These are phyloP conservation scores for Toxotes lorentzi DNA, from an alignment of 2,797 vertebrate species.

Conservation along the genomic window DNA sequence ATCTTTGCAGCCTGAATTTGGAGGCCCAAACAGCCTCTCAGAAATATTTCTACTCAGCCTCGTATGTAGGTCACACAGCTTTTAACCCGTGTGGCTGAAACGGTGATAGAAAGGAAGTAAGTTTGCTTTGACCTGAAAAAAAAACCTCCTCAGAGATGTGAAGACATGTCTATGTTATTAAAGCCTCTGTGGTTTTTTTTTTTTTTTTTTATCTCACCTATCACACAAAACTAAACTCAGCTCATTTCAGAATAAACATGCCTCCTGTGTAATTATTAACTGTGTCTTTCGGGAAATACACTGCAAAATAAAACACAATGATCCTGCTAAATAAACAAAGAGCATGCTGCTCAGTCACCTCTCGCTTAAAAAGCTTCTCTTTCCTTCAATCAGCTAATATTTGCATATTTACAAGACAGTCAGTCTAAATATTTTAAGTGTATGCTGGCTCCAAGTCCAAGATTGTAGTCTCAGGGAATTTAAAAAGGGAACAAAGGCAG, in stretches of 20 bases:
- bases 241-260: neutral
- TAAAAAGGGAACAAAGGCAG: slow-evolving; percentile 35
- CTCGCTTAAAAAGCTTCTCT: neutral
- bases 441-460: slow-evolving; percentile 13
- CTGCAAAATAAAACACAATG: slow-evolving; percentile 5
- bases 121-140: slow-evolving; percentile 39
- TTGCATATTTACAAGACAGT: slow-evolving; percentile 35
- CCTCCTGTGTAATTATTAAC: slow-evolving; percentile 17
- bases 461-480: slow-evolving; percentile 21
- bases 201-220: slow-evolving; percentile 7
- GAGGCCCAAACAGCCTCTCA: slow-evolving; percentile 11
- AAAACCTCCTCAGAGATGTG: slow-evolving; percentile 1
- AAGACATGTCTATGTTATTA: slow-evolving; percentile 6
- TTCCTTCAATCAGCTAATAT: slow-evolving; percentile 31
- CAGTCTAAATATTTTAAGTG: slow-evolving; percentile 50
- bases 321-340: neutral
- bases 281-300: neutral
- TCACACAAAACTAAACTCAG: neutral
- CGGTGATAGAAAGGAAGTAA: slow-evolving; percentile 33
- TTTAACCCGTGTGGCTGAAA: slow-evolving; percentile 53
- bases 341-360: neutral
- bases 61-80: slow-evolving; percentile 72
- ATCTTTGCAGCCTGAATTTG: slow-evolving; percentile 23
- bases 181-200: slow-evolving; percentile 6
- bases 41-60: slow-evolving; percentile 16